Base-by-base conservation (phyloP, 2,888 invertebrate species). In the Melieria crassipennis region DNA sequence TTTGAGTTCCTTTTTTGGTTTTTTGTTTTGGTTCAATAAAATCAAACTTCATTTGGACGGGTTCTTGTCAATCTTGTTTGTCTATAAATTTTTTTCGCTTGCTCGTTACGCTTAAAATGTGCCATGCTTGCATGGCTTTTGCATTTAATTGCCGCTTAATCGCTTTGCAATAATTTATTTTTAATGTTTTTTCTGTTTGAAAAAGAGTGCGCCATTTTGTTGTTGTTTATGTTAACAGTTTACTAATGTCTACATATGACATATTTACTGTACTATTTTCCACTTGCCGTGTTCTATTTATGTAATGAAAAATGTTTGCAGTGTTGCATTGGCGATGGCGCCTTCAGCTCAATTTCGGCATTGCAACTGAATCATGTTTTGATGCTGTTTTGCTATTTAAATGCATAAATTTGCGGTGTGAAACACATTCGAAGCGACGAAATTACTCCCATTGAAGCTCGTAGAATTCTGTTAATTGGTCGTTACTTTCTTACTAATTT, bases 41-140 rank as follows among this genome's bases (percentile, higher is more conserved):
- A 75, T 75, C 71, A 82, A 81, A 80, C 71, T 81, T 81, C 80
- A 79, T 80, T 82, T 83, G 83, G 83, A 83, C 83, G 83, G 83
- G 83, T 81, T 77, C 71, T 77, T 79, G 79, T 83, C 83, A 83
- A 83, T 83, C 82, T 83, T 83, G 79, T 81, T 78, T 81, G 77
- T 80, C 72, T 71, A 75, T 64, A 76, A 66, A 67, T 70, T 47
- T 47, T 46, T 62, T 45, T 62, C 55, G 52, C 43, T n/a, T 62
- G 16, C 30, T 57, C 5, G 10, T 57, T 57, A 16, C 30, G n/a
- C 52, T 13, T 52, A 11, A 52, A 52, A 52, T 52, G 4, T 7
- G 52, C 52, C 5, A 50, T 50, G n/a, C n/a, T n/a, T n/a, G n/a
- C n/a, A n/a, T n/a, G 7, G 50, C 11, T 50, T 52, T 13, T 7